phyloP scores from a whole-genome alignment of 2,113 vertebrate genomes.

The Odocoileus hemionus region DNA sequence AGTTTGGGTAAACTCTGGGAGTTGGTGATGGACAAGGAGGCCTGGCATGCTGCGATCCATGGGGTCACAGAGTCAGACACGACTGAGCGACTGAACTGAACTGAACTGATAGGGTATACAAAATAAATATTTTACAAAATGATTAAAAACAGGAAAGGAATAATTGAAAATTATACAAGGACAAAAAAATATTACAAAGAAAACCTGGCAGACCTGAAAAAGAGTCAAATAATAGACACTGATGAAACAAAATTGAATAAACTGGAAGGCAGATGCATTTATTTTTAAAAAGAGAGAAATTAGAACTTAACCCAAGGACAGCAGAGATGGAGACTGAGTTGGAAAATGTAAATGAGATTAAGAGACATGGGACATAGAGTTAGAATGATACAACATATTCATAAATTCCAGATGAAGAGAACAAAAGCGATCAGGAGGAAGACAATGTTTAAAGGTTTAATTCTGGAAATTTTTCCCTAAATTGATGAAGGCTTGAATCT shows the following conservation, averaged over 20 bases:
- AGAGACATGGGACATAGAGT: neutral
- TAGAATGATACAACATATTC: neutral
- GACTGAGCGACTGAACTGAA: neutral
- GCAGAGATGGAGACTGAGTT: neutral
- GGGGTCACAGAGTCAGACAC: rapidly evolving
- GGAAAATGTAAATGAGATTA: neutral
- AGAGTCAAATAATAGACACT: neutral
- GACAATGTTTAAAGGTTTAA: neutral
- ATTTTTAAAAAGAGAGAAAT: constrained; percentile 21
- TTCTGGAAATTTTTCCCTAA: neutral
- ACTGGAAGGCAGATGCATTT: neutral
- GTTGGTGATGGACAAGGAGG: neutral
- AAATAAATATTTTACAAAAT: neutral
- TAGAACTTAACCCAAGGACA: neutral
- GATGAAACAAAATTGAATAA: neutral
- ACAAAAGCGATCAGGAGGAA: neutral
- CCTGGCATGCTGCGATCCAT: neutral
- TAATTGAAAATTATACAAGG: neutral
- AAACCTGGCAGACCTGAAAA: neutral
- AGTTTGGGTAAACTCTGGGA: neutral
- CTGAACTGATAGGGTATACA: neutral
- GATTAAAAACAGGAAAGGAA: neutral
- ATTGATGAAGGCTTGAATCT: neutral
- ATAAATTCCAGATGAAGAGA: neutral
- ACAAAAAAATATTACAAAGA: neutral